Base-by-base conservation (phyloP, 2,888 invertebrate genomes). In the Cataglyphis albicans region DNA sequence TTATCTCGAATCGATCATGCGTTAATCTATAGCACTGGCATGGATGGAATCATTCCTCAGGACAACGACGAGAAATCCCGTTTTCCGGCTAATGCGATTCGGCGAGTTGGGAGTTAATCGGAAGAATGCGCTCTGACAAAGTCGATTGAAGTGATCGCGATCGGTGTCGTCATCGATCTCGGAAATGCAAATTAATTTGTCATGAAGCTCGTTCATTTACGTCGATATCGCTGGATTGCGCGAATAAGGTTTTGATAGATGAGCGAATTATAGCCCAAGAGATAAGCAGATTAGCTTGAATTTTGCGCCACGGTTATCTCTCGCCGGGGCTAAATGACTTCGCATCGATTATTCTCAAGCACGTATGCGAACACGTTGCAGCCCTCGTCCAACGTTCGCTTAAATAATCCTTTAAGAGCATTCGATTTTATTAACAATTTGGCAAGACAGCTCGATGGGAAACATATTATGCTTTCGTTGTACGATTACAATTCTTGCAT, bases 201-300 rank as follows among this genome's bases (percentile, higher is more conserved):
- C 78, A 38, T 6, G 57, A 5, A 64, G 75, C 65, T 76, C 29
- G 55, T 9, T 32, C 29, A 64, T 68, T 78, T 57, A 44, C 10
- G 55, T 41, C n/a, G 41, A 41, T 52, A 3, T 18, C 35, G 29
- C 18, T 9, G 38, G n/a, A 57, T 67, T n/a, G 41, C 1, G 32
- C 10, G n/a, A 38, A 29, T 12, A 32, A 21, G 21, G 18, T 57
- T 57, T 44, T 32, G 44, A 78, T 68, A 68, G 68, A 68, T 68
- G 44, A 78, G 59, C 65, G 55, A 55, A 55, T 76, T 78, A 78
- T 78, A 59, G 32, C 44, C 7, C 4, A 32, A 7, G 48, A 78
- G 78, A 78, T 78, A 78, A 78, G 78, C 44, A 68, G 78, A 78
- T 78, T 78, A 78, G 57, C 57, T 29, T 2, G 68, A 68, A 32